Percentiles rank a stretch among this genome's conserved stretches.
phyloP scores from a whole-genome alignment of 1,140 invertebrate species.

The Helicorthomorpha holstii region DNA sequence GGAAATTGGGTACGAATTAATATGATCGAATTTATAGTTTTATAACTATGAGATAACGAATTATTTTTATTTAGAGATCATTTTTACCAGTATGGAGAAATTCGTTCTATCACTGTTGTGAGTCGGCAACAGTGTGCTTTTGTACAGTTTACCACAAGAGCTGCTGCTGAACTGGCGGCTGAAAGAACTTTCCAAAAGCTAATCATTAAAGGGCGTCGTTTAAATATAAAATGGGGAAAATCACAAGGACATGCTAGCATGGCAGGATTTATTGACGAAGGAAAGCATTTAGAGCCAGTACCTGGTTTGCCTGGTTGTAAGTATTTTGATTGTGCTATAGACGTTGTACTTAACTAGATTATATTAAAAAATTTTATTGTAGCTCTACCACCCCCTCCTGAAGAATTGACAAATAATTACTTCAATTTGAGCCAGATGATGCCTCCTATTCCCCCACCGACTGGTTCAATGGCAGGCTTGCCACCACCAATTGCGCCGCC shows the following conservation, averaged over 20 bases:
- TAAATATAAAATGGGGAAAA: conserved; percentile 94
- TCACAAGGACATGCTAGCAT: conserved; percentile 49
- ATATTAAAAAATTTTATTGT: conserved; percentile 8
- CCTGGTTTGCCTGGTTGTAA: conserved; percentile 49
- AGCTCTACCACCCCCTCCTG: conserved; percentile 57
- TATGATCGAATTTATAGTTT: conserved; percentile 6
- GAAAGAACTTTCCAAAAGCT: conserved; percentile 94
- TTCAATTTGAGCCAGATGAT: conserved; percentile 41
- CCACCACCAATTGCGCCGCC: not conserved
- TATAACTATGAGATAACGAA: not conserved
- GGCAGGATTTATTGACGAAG: conserved; percentile 19
- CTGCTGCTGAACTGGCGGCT: conserved; percentile 78
- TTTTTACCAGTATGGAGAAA: conserved; percentile 99
- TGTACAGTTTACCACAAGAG: conserved; percentile 82
- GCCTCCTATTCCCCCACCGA: conserved; percentile 29
- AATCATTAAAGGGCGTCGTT: conserved; percentile 61
- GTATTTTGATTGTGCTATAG: too few species aligned
- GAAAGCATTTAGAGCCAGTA: conserved; percentile 53
- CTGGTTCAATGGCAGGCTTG: not conserved
- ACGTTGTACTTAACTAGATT: too few species aligned
- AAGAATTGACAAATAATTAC: conserved; percentile 59
- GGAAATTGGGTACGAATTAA: conserved; percentile 46
- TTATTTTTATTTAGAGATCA: conserved; percentile 40
- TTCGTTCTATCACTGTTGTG: conserved; percentile 79
- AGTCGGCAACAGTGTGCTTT: conserved; percentile 93